These are phyloP conservation scores for Lysandra coridon DNA, from an alignment of 2,888 invertebrate species.

Conservation along the genomic window DNA sequence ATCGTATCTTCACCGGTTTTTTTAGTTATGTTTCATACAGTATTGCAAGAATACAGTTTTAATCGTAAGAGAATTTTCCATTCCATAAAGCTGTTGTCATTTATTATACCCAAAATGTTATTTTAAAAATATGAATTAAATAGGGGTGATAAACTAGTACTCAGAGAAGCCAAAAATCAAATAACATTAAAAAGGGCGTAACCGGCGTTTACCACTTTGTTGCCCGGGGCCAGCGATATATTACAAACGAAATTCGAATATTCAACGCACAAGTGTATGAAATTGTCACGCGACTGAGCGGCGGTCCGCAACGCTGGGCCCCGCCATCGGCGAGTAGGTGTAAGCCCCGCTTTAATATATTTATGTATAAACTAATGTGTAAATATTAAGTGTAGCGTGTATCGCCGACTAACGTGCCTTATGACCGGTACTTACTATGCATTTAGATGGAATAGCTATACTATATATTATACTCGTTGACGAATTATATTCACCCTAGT, in stretches of 20 bases:
- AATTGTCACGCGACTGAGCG: neutral
- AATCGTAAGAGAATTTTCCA: no score
- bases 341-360: conserved; percentile 31
- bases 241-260: neutral
- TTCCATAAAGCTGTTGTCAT: no score
- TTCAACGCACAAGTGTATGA: conserved; percentile 13
- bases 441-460: neutral
- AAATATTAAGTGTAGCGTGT: conserved; percentile 38
- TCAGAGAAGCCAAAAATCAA: no score
- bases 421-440: neutral
- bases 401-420: conserved; percentile 36
- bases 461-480: neutral
- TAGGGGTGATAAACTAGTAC: no score
- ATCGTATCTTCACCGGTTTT: no score
- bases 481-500: neutral
- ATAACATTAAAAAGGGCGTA: no score
- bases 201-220: no score
- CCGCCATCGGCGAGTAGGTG: conserved; percentile 4
- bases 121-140: no score
- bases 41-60: no score
- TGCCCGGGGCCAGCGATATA: neutral
- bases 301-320: neutral
- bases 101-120: no score
- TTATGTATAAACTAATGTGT: conserved; percentile 36
- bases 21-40: no score